A percentile compares a stretch with the other conserved stretches of the same genome.
phyloP scores from a whole-genome alignment of 2,888 invertebrate species.

The Cephus rjabovi region DNA sequence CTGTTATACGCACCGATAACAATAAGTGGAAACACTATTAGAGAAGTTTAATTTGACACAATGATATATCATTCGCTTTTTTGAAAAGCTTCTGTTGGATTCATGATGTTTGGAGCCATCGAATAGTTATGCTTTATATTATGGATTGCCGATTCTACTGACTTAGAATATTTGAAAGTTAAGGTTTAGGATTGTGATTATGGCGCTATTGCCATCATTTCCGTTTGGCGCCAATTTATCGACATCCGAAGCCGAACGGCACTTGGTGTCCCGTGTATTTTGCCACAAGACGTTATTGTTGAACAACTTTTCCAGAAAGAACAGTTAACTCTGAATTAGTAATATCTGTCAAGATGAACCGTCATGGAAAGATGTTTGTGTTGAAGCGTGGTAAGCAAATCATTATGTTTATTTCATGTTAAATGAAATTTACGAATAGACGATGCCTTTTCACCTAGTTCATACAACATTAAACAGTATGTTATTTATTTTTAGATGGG shows the following conservation, averaged over 20 bases:
- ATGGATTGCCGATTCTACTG: too few relatives aligned
- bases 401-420: neutral
- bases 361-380: slow-evolving; percentile 66
- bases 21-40: too few relatives aligned
- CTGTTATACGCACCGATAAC: too few relatives aligned
- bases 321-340: neutral
- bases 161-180: neutral
- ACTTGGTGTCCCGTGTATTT: neutral
- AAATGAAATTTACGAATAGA: slow-evolving; percentile 4
- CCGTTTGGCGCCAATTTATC: slow-evolving; percentile 42
- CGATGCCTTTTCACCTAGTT: slow-evolving; percentile 5
- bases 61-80: too few relatives aligned
- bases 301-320: slow-evolving; percentile 2
- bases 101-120: too few relatives aligned
- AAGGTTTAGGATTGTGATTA: neutral
- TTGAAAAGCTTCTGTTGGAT: too few relatives aligned
- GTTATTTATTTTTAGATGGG: slow-evolving; percentile 75
- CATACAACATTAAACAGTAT: slow-evolving; percentile 15
- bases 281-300: neutral
- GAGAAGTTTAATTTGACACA: too few relatives aligned
- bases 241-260: neutral
- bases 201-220: slow-evolving; percentile 18
- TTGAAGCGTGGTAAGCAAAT: slow-evolving; percentile 65
- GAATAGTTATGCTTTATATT: too few relatives aligned
- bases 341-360: slow-evolving; percentile 35